phyloP scores from a whole-genome alignment of 2,888 invertebrate species.

The Microdon myrmicae region DNA sequence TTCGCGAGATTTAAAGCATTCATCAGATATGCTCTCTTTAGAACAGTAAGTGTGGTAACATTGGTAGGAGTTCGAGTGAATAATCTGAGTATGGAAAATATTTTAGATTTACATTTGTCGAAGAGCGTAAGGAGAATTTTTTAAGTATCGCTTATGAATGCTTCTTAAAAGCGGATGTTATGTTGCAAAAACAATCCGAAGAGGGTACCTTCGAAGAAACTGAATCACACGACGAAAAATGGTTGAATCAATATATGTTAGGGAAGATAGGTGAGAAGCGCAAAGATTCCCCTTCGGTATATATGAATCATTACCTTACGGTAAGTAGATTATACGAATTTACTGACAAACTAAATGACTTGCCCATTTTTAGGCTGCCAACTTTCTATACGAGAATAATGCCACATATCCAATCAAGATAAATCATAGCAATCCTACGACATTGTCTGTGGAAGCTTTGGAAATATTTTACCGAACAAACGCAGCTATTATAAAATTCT shows the following conservation, averaged over 20 bases:
- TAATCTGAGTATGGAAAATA: no score
- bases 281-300: conserved; percentile 77
- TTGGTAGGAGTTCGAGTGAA: neutral
- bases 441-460: conserved; percentile 86
- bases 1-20: conserved; percentile 85
- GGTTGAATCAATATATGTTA: conserved; percentile 95
- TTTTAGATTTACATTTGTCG: conserved; percentile 74
- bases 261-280: conserved; percentile 93
- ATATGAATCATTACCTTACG: conserved; percentile 82
- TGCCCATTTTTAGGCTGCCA: conserved; percentile 72
- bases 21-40: conserved; percentile 79
- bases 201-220: conserved; percentile 53
- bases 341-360: neutral
- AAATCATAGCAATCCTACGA: conserved; percentile 83
- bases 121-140: conserved; percentile 82
- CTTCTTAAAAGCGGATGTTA: conserved; percentile 76
- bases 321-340: conserved; percentile 61
- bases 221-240: conserved; percentile 81
- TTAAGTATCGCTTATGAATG: conserved; percentile 81
- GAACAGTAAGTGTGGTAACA: conserved; percentile 67
- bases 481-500: conserved; percentile 86
- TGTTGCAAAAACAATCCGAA: conserved; percentile 68
- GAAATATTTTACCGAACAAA: conserved; percentile 88
- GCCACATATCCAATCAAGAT: conserved; percentile 89
- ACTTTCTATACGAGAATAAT: conserved; percentile 79